These are phyloP conservation scores for Tetramorium simillimum DNA, from an alignment of 1,140 invertebrate species.

Conservation along the genomic window DNA sequence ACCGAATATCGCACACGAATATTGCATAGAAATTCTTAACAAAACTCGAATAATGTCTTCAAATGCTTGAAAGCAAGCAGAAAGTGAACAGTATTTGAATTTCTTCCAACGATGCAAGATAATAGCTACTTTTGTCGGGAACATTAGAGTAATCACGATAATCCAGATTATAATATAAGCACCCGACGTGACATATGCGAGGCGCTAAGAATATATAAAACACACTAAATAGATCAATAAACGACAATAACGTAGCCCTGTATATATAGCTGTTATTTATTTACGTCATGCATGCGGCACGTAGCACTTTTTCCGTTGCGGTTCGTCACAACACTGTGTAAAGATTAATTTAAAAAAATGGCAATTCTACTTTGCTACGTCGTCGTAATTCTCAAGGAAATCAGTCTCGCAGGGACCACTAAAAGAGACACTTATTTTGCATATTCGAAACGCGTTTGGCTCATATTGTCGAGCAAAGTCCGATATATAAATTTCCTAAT, in stretches of 20 bases:
- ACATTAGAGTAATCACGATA: neutral
- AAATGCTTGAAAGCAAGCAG: too few relatives aligned
- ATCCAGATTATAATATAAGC: conserved; percentile 10
- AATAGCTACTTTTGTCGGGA: neutral
- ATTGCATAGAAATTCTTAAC: neutral
- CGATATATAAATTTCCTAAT: neutral
- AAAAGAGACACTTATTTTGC: conserved; percentile 11
- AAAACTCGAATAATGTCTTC: neutral
- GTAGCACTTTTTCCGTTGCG: conserved; percentile 14
- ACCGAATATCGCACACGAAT: neutral
- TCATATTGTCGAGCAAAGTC: conserved; percentile 3
- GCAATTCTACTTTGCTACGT: neutral
- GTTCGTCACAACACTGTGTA: conserved; percentile 12
- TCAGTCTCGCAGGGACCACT: neutral
- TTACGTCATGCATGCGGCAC: conserved; percentile 43
- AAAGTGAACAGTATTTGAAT: neutral
- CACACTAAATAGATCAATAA: conserved; percentile 59
- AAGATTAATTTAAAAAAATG: conserved; percentile 12
- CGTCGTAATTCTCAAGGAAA: neutral
- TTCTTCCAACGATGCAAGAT: neutral
- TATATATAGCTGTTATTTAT: conserved; percentile 54
- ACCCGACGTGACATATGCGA: neutral
- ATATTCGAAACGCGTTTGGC: neutral
- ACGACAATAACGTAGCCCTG: conserved; percentile 27
- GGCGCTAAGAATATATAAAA: conserved; percentile 27